Conservation (phyloP, 2,113 vertebrate genomes). For the Anhinga rufa region DNA sequence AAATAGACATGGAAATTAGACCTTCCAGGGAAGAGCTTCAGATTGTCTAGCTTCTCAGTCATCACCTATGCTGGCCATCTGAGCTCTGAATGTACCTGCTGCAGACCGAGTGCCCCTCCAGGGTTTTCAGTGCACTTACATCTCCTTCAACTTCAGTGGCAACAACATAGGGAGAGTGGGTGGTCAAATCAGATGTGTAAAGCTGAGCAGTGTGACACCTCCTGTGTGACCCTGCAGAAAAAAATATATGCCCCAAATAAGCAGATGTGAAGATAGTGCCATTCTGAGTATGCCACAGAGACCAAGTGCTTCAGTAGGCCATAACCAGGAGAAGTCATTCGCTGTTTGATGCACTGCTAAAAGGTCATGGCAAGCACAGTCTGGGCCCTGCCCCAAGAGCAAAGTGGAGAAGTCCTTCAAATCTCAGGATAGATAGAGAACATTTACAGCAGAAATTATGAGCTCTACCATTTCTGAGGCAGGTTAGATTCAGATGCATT, state of each 20-base stretch:
- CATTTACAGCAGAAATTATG: not conserved
- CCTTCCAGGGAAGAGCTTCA: not conserved
- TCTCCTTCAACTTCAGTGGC: not conserved
- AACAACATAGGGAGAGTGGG: no score
- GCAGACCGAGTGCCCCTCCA: rapidly evolving
- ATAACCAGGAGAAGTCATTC: rapidly evolving
- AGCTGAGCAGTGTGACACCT: not conserved
- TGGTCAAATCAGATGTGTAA: not conserved
- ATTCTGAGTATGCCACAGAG: not conserved
- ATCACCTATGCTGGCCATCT: not conserved
- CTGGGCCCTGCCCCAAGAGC: not conserved
- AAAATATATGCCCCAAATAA: not conserved
- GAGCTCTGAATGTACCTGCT: not conserved
- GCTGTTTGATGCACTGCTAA: rapidly evolving
- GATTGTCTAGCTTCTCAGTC: not conserved
- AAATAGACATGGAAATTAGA: not conserved
- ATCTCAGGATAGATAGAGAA: not conserved
- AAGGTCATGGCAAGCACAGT: not conserved
- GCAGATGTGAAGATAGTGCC: not conserved
- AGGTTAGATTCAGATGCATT: not conserved
- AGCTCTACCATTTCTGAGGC: not conserved
- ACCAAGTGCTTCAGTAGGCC: not conserved
- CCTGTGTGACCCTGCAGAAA: not conserved
- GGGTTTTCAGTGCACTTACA: not conserved
- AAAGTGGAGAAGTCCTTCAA: not conserved